Conservation (phyloP, 2,888 invertebrate species). For the Caenorhabditis afra region DNA sequence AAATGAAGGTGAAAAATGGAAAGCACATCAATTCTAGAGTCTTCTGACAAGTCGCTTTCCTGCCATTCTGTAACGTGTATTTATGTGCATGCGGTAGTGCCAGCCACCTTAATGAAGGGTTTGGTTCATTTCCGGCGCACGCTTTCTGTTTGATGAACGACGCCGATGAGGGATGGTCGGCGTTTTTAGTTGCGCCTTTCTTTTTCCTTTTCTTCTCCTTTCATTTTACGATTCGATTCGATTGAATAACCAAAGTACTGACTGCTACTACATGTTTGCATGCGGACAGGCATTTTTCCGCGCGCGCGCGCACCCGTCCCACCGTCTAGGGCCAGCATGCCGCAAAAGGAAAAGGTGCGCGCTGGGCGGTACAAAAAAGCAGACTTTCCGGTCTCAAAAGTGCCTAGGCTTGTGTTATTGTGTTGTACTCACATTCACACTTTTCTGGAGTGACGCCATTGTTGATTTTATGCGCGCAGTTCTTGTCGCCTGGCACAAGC, state of each 20-base stretch:
- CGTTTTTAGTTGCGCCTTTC: neutral
- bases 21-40: too few species aligned
- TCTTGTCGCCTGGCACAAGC: neutral
- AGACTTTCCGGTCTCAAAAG: conserved; percentile 38
- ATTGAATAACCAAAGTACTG: conserved; percentile 24
- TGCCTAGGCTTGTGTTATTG: conserved; percentile 19
- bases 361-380: conserved; percentile 13
- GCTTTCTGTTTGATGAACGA: too few species aligned
- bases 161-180: too few species aligned
- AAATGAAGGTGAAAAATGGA: too few species aligned
- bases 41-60: too few species aligned
- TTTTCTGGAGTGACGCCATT: conserved; percentile 47
- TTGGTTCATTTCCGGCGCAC: too few species aligned
- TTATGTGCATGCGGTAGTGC: too few species aligned
- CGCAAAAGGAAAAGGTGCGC: neutral
- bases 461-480: conserved; percentile 46
- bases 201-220: neutral
- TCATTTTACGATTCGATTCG: too few species aligned
- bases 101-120: too few species aligned
- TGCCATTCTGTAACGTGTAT: too few species aligned
- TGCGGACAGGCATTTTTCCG: conserved; percentile 25
- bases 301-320: conserved; percentile 14
- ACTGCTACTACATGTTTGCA: conserved; percentile 14
- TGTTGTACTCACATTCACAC: conserved; percentile 37
- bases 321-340: too few species aligned